A percentile compares a stretch with the other conserved stretches of the same genome.
Conservation (phyloP, 2,888 invertebrate genomes). For the Aporophyla lueneburgensis region DNA sequence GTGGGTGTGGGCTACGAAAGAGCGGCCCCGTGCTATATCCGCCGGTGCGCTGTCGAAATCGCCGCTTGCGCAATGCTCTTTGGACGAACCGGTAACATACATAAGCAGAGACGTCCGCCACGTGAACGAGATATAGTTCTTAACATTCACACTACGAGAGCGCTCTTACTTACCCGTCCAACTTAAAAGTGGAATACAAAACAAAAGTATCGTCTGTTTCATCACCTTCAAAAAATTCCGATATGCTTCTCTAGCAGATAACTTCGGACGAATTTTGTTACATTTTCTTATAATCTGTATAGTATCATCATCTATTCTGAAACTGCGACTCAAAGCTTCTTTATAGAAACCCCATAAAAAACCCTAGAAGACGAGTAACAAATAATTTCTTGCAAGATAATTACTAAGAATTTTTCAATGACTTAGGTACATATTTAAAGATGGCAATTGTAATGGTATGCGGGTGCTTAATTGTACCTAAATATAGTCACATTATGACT, state of each 20-base stretch:
- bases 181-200: background rate
- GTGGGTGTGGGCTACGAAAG: conserved; percentile 86
- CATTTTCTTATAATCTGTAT: background rate
- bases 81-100: conserved; percentile 82
- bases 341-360: background rate
- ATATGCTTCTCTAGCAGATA: background rate
- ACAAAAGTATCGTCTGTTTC: background rate
- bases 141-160: conserved; percentile 63
- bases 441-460: conserved; percentile 48
- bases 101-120: conserved; percentile 74
- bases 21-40: conserved; percentile 89
- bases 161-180: conserved; percentile 48
- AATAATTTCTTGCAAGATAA: conserved; percentile 30
- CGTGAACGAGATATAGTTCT: conserved; percentile 74
- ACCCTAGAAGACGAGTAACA: background rate
- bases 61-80: conserved; percentile 85
- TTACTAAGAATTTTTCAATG: conserved; percentile 27
- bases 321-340: background rate
- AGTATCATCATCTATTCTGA: background rate
- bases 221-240: background rate
- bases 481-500: conserved; percentile 36
- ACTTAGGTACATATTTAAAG: conserved; percentile 18
- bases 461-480: conserved; percentile 45
- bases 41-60: conserved; percentile 84
- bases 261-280: background rate